Percentiles rank a stretch among this genome's conserved stretches.
These are phyloP conservation scores for Myodes glareolus DNA, from an alignment of 2,113 vertebrate genomes.

Conservation along the genomic window DNA sequence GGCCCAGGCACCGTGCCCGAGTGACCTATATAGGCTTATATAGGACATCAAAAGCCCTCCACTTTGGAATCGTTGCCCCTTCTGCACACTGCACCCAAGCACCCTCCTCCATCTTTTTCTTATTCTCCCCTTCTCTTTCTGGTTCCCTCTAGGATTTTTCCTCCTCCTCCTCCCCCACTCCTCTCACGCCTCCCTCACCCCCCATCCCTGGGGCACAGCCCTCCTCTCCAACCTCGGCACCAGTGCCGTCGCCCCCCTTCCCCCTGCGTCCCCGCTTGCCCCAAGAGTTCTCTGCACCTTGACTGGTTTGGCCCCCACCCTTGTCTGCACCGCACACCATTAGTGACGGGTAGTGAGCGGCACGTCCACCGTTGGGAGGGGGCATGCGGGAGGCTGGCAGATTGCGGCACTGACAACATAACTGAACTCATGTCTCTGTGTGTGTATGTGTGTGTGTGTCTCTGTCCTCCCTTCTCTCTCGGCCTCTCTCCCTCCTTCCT, in stretches of 20 bases:
- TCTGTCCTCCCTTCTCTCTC: slow-evolving; percentile 80
- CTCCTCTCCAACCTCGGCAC: slow-evolving; percentile 78
- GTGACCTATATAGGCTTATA: slow-evolving; percentile 85
- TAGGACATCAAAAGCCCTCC: slow-evolving; percentile 81
- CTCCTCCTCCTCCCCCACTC: slow-evolving; percentile 68
- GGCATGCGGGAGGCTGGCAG: slow-evolving; percentile 86
- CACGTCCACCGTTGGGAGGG: slow-evolving; percentile 77
- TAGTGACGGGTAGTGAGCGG: slow-evolving; percentile 76
- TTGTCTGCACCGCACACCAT: slow-evolving; percentile 78
- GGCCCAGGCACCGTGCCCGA: slow-evolving; percentile 73
- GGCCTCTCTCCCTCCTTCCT: slow-evolving; percentile 64
- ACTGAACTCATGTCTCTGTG: slow-evolving; percentile 87
- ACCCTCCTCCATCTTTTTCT: slow-evolving; percentile 71
- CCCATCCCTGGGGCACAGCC: slow-evolving; percentile 80
- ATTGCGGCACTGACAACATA: slow-evolving; percentile 80
- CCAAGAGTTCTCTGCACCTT: slow-evolving; percentile 80
- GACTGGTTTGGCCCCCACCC: slow-evolving; percentile 84
- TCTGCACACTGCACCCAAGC: slow-evolving; percentile 80
- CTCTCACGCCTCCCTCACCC: slow-evolving; percentile 81
- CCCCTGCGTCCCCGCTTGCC: slow-evolving; percentile 77
- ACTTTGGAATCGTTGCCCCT: slow-evolving; percentile 83
- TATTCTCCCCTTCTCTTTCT: slow-evolving; percentile 55
- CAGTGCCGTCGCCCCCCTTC: background rate
- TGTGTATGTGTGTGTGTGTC: slow-evolving; percentile 82
- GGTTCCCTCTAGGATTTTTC: slow-evolving; percentile 29